Evolutionary conservation across 2,797 vertebrate species (phyloP), one percentile per base, ranked within the genome.

Genomic region (Podarcis lilfordi): DNA sequence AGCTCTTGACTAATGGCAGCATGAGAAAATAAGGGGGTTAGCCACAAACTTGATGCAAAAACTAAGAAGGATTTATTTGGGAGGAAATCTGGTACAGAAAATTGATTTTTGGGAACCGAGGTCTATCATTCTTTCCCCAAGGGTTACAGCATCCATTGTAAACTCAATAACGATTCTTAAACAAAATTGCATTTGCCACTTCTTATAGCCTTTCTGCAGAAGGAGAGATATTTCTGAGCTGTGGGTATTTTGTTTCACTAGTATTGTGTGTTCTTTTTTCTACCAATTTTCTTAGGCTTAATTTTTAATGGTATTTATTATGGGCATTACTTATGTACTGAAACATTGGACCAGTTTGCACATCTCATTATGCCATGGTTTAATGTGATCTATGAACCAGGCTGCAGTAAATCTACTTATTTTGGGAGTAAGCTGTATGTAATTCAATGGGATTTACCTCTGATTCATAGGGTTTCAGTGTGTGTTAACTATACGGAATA

Each of bases 31-130:
- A 50, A 90, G 71, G 86, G 75, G 86, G 94, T 95, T 88, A 4
- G 77, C 86, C 83, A 91, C 78, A 61, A 4, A 27, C 50, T 88
- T 37, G 91, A 92, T 82, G 86, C 45, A 86, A 37, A 87, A 94
- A 69, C 87, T 15, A 75, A 93, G 95, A 94, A 76, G 94, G 93
- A 95, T 96, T 95, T 95, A 95, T 95, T 95, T 94, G 85, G 17
- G 27, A n/a, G 40, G 27, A 66, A 23, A 35, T 23, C 37, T 64
- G 74, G 6, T 68, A 81, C 72, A 85, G 80, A 88, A 32, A 86
- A 55, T 81, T 61, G 86, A 88, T 88, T 27, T 86, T 45, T 37
- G 32, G 43, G 25, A 69, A 86, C 8, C 4, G 10, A 27, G 25
- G 13, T 25, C 76, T 21, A 10, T 50, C 32, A 37, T 27, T 37